A percentile compares a stretch with the other conserved stretches of the same genome.
These are phyloP conservation scores for Lacerta bilineata DNA, from an alignment of 2,797 vertebrate genomes.

Conservation along the genomic window DNA sequence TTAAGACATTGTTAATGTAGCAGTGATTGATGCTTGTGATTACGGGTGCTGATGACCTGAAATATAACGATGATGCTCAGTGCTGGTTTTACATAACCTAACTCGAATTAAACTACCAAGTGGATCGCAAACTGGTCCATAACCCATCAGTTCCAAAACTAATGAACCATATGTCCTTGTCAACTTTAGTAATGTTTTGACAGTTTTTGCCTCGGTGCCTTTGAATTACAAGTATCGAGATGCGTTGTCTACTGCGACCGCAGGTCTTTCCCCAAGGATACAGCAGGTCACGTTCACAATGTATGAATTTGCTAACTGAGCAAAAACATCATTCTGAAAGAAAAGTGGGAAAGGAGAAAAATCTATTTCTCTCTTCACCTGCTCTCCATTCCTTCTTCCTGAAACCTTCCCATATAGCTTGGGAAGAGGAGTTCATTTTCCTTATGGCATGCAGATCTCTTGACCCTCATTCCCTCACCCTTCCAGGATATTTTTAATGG, in stretches of 20 bases:
- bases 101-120: conserved; percentile 78
- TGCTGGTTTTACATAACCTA: conserved; percentile 64
- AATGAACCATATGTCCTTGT: conserved; percentile 80
- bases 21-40: conserved; percentile 61
- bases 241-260: conserved; percentile 60
- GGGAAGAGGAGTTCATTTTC: no score
- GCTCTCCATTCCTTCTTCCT: no score
- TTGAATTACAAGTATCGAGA: conserved; percentile 76
- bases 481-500: no score
- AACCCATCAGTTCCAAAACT: conserved; percentile 74
- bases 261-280: conserved; percentile 65
- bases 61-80: conserved; percentile 70
- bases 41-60: conserved; percentile 41
- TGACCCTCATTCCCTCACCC: no score
- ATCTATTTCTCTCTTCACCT: background rate
- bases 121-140: conserved; percentile 74
- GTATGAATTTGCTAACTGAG: conserved; percentile 72
- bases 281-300: conserved; percentile 65
- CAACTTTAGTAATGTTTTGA: conserved; percentile 78
- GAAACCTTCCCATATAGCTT: no score
- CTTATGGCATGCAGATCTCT: no score
- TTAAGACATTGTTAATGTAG: conserved; percentile 45
- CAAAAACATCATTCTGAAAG: conserved; percentile 32
- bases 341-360: background rate
- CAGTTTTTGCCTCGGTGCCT: conserved; percentile 78